Base-by-base conservation (phyloP, 2,797 vertebrate species). In the Hafferia zeledoni region DNA sequence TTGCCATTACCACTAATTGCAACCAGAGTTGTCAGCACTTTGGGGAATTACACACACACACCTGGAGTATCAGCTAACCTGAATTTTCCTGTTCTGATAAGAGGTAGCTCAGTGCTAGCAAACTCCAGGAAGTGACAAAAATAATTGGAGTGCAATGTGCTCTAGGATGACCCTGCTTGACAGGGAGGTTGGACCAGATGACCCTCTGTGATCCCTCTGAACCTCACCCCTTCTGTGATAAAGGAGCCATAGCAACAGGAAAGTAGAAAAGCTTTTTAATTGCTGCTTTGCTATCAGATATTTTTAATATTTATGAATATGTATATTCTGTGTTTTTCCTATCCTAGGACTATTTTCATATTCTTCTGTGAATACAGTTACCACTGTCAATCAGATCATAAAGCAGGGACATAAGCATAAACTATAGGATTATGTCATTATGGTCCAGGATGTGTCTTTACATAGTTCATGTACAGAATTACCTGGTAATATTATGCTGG, bases 11-110 rank as follows among this genome's bases (percentile, higher is more conserved):
- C 95, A 95, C 85, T 83, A 95, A 90, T 67, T 91, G 90, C 88
- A 92, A 90, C 75, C 89, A 87, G 87, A 97, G 89, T 77, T 95
- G 96, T 94, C 96, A 96, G 95, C 94, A 95, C 94, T 95, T 91
- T 77, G 87, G 94, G 71, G 94, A 97, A 97, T 97, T 97, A 96
- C 50, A 96, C 61, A 94, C 61, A 94, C 91, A 93, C 89, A 96
- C 91, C 61, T 78, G 95, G 94, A 96, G 39, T 88, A 95, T 93
- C 93, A 96, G 79, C 94, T 87, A 96, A 94, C 87, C 86, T 92
- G 57, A 96, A 90, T 76, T 76, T 95, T 96, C 95, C 91, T 91
- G 94, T 67, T 94, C 84, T 87, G 76, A 18, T 95, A 86, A 91
- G 92, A 91, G 57, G 77, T 92, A 82, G 56, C 82, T 94, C 91